Evolutionary conservation across 1,140 invertebrate species (phyloP).

Genomic region (Lordiphosa collinella): DNA sequence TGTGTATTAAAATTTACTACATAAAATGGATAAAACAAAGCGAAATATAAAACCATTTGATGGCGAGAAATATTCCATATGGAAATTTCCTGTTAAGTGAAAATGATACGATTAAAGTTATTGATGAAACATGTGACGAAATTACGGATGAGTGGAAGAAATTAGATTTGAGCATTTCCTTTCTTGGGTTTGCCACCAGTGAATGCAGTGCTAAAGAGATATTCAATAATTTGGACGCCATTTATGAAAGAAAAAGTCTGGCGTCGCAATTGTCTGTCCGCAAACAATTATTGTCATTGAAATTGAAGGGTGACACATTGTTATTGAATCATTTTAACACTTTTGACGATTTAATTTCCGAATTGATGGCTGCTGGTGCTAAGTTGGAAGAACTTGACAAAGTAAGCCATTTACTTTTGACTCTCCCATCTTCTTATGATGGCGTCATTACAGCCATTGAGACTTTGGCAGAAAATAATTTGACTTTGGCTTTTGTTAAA

Average conservation of each 20-base stretch:
- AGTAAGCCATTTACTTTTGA: conserved; percentile 71
- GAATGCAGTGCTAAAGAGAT: neutral
- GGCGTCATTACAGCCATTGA: no score
- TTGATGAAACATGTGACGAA: no score
- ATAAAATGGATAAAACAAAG: no score
- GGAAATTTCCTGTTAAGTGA: no score
- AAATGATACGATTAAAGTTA: no score
- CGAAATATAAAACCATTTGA: neutral
- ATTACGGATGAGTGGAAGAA: no score
- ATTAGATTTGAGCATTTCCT: neutral
- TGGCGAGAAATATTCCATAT: neutral
- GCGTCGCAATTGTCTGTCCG: conserved; percentile 35
- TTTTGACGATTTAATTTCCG: conserved; percentile 71
- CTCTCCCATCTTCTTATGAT: conserved; percentile 44
- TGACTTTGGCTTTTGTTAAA: no score
- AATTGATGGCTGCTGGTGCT: conserved; percentile 68
- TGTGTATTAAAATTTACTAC: no score
- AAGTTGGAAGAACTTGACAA: conserved; percentile 71
- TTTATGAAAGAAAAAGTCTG: neutral
- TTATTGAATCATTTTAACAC: conserved; percentile 62
- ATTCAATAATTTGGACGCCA: neutral
- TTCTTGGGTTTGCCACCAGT: neutral
- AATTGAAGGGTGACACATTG: conserved; percentile 61
- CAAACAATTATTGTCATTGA: conserved; percentile 70
- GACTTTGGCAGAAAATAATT: no score